Evolutionary conservation across 2,888 invertebrate species (phyloP), one percentile per base, ranked within the genome.

Genomic region (Apomyelois bistriatella): DNA sequence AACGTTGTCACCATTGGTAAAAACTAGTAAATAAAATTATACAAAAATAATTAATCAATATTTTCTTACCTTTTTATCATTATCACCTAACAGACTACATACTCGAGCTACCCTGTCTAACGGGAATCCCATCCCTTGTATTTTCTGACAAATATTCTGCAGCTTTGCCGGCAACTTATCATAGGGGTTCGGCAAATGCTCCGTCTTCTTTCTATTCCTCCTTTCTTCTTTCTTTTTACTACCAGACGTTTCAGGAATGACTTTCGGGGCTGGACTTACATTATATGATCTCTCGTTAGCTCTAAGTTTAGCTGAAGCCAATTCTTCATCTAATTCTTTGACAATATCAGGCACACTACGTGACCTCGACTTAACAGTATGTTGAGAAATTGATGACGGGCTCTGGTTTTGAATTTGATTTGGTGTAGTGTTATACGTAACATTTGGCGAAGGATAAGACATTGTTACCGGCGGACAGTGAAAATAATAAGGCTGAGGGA

Each of bases 41-140:
- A 22, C 22, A 22, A 22, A 22, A 5, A 22, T 22, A 49, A 55
- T 15, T 41, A 41, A 49, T 7, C 4, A 41, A 50, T 22, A 22
- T 3, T 3, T 3, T 22, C 22, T 82, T 79, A 96, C 96, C 93
- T 95, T 96, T 83, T 96, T 97, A 82, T 97, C 95, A 89, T 96
- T 75, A 91, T 92, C 84, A 54, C 97, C 97, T 60, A 96, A 89
- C 48, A 94, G 89, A 64, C 93, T 92, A 63, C 95, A 95, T n/a
- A 96, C 95, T 66, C 96, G 92, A 4, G 95, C 94, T 13, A 96
- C 96, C 77, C 96, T 92, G 54, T 94, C 92, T 50, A 95, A 76
- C 0, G 96, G 94, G 75, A 98, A 98, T 0, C 98, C 98, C 98
- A 98, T 98, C 57, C 93, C 93, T 69, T 94, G 94, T 55, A 98